Conservation (phyloP, 2,797 vertebrate species). For the Calcarius lapponicus region DNA sequence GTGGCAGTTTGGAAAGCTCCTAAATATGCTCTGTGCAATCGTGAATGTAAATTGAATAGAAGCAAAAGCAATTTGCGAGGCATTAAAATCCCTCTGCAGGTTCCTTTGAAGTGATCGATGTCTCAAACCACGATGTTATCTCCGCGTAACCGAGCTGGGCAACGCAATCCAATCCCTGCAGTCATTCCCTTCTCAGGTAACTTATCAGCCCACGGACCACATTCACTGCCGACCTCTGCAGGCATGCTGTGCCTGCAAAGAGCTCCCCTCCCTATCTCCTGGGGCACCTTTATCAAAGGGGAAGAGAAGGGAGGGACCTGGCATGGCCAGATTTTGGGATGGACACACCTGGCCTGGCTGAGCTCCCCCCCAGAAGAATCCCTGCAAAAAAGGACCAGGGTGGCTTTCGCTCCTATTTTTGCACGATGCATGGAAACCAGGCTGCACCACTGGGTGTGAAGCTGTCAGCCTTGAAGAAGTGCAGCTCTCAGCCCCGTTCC, state of each 20-base stretch:
- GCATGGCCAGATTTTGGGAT: not conserved
- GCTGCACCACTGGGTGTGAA: rapidly evolving
- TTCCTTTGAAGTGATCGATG: conserved; percentile 72
- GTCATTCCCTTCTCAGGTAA: conserved; percentile 30
- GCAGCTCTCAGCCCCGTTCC: not conserved
- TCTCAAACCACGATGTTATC: conserved; percentile 65
- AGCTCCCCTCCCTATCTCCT: not conserved
- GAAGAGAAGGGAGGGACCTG: rapidly evolving
- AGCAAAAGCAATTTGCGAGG: conserved; percentile 74
- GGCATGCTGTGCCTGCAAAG: not conserved
- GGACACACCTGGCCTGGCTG: rapidly evolving
- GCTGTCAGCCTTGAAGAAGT: not conserved
- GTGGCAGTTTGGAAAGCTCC: conserved; percentile 70
- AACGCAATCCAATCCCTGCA: conserved; percentile 37
- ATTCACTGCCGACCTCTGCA: not conserved
- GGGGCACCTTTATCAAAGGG: rapidly evolving
- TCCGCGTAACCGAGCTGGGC: conserved; percentile 32
- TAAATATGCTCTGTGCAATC: conserved; percentile 71
- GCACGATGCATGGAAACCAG: rapidly evolving
- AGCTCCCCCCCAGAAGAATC: rapidly evolving
- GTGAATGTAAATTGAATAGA: conserved; percentile 73
- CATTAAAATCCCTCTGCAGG: conserved; percentile 73
- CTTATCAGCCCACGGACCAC: not conserved
- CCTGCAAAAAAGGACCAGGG: too few relatives aligned
- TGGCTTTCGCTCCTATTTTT: not conserved